These are phyloP conservation scores for Sylvilagus bachmani DNA, from an alignment of 2,113 vertebrate genomes.

Conservation along the genomic window DNA sequence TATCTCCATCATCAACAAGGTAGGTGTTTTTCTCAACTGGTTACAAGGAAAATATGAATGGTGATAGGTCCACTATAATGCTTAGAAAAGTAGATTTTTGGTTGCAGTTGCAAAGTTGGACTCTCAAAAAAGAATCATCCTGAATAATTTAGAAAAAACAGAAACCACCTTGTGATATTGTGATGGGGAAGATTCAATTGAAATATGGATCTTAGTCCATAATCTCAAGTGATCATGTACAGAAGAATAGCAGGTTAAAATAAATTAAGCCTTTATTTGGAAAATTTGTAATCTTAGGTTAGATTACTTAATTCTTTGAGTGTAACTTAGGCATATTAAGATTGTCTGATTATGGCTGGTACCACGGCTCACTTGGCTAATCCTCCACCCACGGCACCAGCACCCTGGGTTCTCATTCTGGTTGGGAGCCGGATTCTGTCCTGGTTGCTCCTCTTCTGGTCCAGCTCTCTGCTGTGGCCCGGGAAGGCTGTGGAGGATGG, in stretches of 20 bases:
- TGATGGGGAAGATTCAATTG: neutral
- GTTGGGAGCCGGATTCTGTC: too few species aligned
- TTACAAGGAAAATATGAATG: neutral
- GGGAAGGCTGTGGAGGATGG: too few species aligned
- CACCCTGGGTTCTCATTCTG: too few species aligned
- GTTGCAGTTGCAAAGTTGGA: neutral
- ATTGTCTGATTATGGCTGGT: neutral
- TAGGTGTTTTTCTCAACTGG: neutral
- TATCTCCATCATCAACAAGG: neutral
- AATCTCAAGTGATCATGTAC: neutral
- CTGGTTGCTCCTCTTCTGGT: too few species aligned
- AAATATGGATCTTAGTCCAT: neutral
- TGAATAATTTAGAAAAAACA: neutral
- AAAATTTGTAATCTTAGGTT: neutral
- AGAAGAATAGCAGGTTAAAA: neutral
- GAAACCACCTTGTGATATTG: rapidly evolving
- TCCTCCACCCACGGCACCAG: too few species aligned
- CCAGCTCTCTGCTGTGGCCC: too few species aligned
- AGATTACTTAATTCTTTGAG: constrained; percentile 17
- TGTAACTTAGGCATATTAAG: neutral
- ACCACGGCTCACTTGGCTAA: too few species aligned
- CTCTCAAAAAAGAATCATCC: neutral
- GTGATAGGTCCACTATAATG: neutral
- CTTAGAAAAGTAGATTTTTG: neutral
- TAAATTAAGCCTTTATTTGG: neutral